Conservation (phyloP, 1,140 invertebrate species). For the Eufriesea mexicana region DNA sequence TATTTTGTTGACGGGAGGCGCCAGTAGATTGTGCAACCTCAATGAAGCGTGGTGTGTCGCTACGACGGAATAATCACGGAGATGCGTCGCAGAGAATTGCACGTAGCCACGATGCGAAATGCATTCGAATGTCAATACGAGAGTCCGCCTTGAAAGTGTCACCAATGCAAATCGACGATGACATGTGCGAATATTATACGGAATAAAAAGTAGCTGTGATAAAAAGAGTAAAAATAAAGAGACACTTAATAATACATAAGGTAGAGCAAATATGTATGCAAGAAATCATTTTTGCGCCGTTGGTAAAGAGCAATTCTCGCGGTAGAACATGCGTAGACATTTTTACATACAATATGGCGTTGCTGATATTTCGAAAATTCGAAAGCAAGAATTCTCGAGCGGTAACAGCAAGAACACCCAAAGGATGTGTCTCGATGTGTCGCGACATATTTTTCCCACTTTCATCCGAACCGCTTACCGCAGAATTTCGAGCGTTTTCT, state of each 20-base stretch:
- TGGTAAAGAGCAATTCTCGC: not conserved
- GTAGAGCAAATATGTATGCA: not conserved
- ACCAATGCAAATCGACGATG: conserved; percentile 16
- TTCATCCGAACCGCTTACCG: not conserved
- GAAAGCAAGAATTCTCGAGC: not conserved
- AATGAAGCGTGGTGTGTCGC: not conserved
- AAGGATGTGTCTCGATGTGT: not conserved
- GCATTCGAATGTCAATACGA: conserved; percentile 29
- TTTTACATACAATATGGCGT: not conserved
- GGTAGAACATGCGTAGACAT: not conserved
- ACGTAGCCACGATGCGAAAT: conserved; percentile 22
- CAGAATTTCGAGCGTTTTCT: conserved; percentile 3
- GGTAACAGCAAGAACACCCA: not conserved
- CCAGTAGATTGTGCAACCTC: conserved; percentile 32
- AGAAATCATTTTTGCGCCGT: not conserved
- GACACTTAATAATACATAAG: not conserved
- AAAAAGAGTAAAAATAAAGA: conserved; percentile 5
- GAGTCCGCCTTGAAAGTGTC: conserved; percentile 12
- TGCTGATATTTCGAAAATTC: conserved; percentile 13
- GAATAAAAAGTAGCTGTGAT: not conserved
- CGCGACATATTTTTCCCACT: conserved; percentile 19
- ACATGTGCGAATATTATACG: not conserved
- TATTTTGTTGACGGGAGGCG: conserved; percentile 40
- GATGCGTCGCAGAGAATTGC: conserved; percentile 8
- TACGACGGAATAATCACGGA: not conserved